Conservation (phyloP, 2,888 invertebrate species). For the Papilio demoleus region DNA sequence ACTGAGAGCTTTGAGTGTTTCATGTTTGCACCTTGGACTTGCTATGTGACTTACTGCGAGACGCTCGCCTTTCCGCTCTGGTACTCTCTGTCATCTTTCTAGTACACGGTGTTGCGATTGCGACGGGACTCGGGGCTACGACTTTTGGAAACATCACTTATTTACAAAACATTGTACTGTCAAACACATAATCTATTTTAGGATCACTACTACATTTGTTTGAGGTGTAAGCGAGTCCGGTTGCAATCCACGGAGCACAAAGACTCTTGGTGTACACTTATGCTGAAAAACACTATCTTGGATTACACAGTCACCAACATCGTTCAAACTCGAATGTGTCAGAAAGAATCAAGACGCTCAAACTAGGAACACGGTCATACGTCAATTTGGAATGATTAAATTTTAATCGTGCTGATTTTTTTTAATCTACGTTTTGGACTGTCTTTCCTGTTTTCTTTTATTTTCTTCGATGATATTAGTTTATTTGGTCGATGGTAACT, state of each 20-base stretch:
- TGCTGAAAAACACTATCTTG: conserved; percentile 76
- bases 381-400: conserved; percentile 41
- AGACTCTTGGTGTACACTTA: conserved; percentile 74
- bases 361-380: conserved; percentile 44
- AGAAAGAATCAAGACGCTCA: not conserved
- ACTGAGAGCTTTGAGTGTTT: conserved; percentile 85
- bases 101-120: conserved; percentile 80
- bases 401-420: conserved; percentile 56
- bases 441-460: conserved; percentile 74
- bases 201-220: conserved; percentile 27
- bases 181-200: conserved; percentile 28
- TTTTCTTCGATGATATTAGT: conserved; percentile 50
- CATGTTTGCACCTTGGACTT: conserved; percentile 85
- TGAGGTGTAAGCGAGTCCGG: conserved; percentile 74
- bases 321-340: conserved; percentile 51
- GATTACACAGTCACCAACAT: conserved; percentile 83
- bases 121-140: conserved; percentile 74
- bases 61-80: conserved; percentile 83
- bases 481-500: conserved; percentile 47
- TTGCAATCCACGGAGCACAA: conserved; percentile 84
- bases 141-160: conserved; percentile 47
- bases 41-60: conserved; percentile 81
- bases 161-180: conserved; percentile 29
- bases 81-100: conserved; percentile 81
- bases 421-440: conserved; percentile 70